Conservation (phyloP, 2,888 invertebrate species). For the Xiphydria camelus region DNA sequence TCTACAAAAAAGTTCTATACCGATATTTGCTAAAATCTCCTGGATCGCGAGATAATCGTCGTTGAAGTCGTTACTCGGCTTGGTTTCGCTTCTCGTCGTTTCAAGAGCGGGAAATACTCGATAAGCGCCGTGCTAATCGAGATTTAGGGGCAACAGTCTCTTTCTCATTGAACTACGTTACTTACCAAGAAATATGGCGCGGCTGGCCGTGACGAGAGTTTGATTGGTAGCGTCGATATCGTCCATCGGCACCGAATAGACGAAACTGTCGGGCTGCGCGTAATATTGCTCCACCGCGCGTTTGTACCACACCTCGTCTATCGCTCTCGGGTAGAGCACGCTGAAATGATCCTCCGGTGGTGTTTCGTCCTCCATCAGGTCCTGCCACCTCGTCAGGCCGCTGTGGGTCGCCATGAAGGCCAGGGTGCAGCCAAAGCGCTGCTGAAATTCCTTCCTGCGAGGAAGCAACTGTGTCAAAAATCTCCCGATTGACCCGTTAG, state of each 20-base stretch:
- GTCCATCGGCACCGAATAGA: slow-evolving; percentile 78
- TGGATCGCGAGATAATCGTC: no score
- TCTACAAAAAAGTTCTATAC: no score
- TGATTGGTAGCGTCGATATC: slow-evolving; percentile 63
- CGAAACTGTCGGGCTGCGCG: slow-evolving; percentile 76
- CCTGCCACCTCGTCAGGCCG: slow-evolving; percentile 88
- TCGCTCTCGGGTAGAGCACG: slow-evolving; percentile 74
- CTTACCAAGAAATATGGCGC: slow-evolving; percentile 70
- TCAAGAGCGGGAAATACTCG: no score
- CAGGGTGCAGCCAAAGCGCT: slow-evolving; percentile 81
- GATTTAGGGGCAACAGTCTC: no score
- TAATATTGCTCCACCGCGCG: slow-evolving; percentile 86
- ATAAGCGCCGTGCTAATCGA: no score
- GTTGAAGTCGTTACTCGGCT: no score
- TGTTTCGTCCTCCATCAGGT: slow-evolving; percentile 66
- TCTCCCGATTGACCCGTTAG: no score
- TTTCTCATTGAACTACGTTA: slow-evolving; percentile 9
- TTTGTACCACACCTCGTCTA: slow-evolving; percentile 88
- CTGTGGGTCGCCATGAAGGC: slow-evolving; percentile 90
- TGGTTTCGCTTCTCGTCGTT: no score
- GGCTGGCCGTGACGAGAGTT: slow-evolving; percentile 81
- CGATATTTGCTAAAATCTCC: no score
- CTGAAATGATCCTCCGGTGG: slow-evolving; percentile 66
- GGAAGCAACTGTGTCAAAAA: no score
- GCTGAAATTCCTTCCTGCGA: slow-evolving; percentile 78